A percentile compares a stretch with the other conserved stretches of the same genome.
phyloP scores from a whole-genome alignment of 2,113 vertebrate genomes.

The Saccopteryx leptura region DNA sequence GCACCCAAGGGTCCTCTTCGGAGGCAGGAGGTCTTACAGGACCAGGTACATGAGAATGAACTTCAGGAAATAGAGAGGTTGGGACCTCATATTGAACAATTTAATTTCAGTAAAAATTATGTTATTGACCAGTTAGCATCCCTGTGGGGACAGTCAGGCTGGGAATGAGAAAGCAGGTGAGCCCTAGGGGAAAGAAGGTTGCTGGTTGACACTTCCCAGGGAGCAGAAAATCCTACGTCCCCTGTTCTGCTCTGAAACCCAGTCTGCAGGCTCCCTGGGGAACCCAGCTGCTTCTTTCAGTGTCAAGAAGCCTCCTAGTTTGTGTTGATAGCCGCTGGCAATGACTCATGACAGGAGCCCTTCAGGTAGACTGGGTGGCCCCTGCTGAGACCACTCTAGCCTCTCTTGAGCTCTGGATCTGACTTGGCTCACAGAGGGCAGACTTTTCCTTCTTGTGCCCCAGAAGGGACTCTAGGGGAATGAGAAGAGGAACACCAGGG shows the following conservation, averaged over 20 bases:
- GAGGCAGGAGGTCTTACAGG: neutral
- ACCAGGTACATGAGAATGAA: neutral
- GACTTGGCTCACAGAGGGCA: neutral
- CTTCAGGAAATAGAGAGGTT: neutral
- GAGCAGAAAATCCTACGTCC: neutral
- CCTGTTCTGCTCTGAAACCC: neutral
- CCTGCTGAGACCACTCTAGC: neutral
- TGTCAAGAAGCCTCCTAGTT: neutral
- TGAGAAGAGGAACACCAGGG: neutral
- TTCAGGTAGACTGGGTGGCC: neutral
- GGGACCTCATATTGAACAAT: neutral
- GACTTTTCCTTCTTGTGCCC: neutral
- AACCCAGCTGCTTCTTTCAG: neutral
- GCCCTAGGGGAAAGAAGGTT: neutral
- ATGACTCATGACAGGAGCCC: neutral
- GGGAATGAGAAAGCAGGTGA: neutral
- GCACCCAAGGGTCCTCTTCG: too few species aligned
- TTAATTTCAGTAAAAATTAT: slow-evolving; percentile 39
- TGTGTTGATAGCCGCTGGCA: neutral
- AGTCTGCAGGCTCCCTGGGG: neutral
- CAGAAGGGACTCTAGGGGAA: neutral
- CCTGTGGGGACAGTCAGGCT: neutral
- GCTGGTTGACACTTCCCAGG: neutral
- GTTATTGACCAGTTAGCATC: neutral
- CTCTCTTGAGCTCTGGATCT: neutral